phyloP scores from a whole-genome alignment of 2,797 vertebrate genomes.

The Peromyscus melanophrys region DNA sequence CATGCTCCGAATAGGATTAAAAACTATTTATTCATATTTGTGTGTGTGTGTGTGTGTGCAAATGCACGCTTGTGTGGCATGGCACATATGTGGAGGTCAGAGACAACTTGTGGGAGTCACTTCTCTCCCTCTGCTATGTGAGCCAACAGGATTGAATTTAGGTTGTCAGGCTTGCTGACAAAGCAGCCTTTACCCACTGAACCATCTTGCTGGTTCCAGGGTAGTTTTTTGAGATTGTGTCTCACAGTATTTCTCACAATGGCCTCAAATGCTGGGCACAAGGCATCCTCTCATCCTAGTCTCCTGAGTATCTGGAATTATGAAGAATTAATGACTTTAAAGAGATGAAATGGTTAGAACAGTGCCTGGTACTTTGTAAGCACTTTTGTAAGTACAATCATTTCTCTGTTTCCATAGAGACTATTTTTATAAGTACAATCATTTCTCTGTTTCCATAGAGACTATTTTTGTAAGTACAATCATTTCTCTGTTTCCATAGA shows the following conservation, averaged over 20 bases:
- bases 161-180: background rate
- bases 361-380: background rate
- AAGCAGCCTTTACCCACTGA: background rate
- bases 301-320: background rate
- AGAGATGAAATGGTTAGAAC: conserved; percentile 48
- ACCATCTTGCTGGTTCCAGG: background rate
- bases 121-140: background rate
- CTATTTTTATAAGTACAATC: no score
- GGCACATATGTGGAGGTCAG: background rate
- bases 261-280: background rate
- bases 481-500: no score
- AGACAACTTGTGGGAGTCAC: background rate
- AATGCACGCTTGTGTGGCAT: background rate
- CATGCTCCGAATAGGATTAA: background rate
- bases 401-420: background rate
- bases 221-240: background rate
- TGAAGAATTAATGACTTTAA: conserved; percentile 50
- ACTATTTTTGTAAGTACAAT: background rate
- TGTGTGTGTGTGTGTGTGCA: background rate
- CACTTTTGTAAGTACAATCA: background rate
- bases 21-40: background rate
- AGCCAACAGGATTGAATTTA: background rate
- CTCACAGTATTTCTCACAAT: background rate
- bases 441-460: background rate
- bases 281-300: background rate